Base-by-base conservation (phyloP, 2,797 vertebrate species). In the Phylloscopus collybita region DNA sequence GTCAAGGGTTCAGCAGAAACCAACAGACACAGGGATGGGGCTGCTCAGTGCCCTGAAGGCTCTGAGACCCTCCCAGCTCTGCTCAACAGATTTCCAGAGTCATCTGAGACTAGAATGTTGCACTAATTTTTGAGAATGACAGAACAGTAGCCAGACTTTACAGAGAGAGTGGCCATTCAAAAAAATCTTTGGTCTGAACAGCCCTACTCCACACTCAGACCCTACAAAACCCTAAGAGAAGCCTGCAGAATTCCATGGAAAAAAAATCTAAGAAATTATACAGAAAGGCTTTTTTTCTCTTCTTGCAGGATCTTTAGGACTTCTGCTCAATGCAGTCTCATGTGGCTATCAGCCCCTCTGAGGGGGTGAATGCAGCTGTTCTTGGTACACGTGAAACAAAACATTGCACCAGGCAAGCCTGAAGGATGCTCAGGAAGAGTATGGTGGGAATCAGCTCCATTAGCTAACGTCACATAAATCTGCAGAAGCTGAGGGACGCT, bases 1-100 rank as follows among this genome's bases (percentile, higher is more conserved):
- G 86, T 87, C 71, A 76, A 69, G 44, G 71, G 64, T 61, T 93
- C 92, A 81, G 71, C 51, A 93, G 88, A 93, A 92, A 82, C 67
- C 74, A 73, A 20, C 1, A 4, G 71, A 65, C 32, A 17, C 10
- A 15, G 13, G 20, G 12, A 84, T 60, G 13, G 11, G 27, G 54
- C 25, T 76, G n/a, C 44, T 56, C 73, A 66, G 56, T 57, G 21
- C 34, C 16, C 32, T 38, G 17, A 66, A 88, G 17, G 56, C 25
- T 91, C 54, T 73, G 44, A 92, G 32, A 83, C 22, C 22, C 75
- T 90, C 36, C 70, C 53, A 94, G 17, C 30, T 78, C 80, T 86
- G 76, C 47, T 64, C 34, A 82, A 67, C 32, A 64, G 29, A 89
- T 82, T 95, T 82, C 60, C 38, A 71, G 67, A 42, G 30, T 70